Conservation (phyloP, 2,113 vertebrate species). For the Anguilla rostrata region DNA sequence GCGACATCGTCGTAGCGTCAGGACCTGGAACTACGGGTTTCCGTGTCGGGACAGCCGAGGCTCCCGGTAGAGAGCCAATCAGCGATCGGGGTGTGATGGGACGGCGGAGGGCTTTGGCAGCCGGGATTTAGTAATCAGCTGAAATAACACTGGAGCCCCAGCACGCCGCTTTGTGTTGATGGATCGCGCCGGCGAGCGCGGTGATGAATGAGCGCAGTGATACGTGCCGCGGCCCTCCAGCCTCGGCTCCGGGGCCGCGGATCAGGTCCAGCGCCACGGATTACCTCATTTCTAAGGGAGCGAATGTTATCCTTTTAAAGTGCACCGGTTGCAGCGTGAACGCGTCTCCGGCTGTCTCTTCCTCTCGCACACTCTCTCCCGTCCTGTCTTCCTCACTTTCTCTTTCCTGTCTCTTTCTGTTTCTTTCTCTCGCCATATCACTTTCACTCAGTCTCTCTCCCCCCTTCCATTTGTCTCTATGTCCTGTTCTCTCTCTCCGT, state of each 20-base stretch:
- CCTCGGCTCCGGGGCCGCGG: slow-evolving; percentile 39
- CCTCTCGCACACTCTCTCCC: background rate
- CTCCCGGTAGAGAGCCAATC: slow-evolving; percentile 33
- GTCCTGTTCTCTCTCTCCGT: too few species aligned
- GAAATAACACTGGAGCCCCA: slow-evolving; percentile 50
- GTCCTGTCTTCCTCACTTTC: too few species aligned
- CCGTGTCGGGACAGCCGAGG: background rate
- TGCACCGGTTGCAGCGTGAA: slow-evolving; percentile 49
- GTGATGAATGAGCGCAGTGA: slow-evolving; percentile 51
- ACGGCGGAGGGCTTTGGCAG: slow-evolving; percentile 40
- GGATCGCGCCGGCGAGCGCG: slow-evolving; percentile 46
- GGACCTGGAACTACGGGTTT: background rate
- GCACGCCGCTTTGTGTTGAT: slow-evolving; percentile 46
- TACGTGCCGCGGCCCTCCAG: slow-evolving; percentile 40
- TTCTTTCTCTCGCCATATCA: too few species aligned
- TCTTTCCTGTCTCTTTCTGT: too few species aligned
- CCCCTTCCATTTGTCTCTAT: too few species aligned
- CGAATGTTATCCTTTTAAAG: slow-evolving; percentile 62
- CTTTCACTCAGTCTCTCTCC: too few species aligned
- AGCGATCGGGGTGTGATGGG: slow-evolving; percentile 28
- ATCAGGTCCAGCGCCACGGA: slow-evolving; percentile 41
- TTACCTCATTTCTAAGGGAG: slow-evolving; percentile 45
- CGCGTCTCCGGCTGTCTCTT: background rate
- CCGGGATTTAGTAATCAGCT: slow-evolving; percentile 57
- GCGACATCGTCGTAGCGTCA: background rate